Percentiles rank a stretch among this genome's conserved stretches.
Conservation (phyloP, 2,797 vertebrate genomes). For the Eidolon dupreanum region DNA sequence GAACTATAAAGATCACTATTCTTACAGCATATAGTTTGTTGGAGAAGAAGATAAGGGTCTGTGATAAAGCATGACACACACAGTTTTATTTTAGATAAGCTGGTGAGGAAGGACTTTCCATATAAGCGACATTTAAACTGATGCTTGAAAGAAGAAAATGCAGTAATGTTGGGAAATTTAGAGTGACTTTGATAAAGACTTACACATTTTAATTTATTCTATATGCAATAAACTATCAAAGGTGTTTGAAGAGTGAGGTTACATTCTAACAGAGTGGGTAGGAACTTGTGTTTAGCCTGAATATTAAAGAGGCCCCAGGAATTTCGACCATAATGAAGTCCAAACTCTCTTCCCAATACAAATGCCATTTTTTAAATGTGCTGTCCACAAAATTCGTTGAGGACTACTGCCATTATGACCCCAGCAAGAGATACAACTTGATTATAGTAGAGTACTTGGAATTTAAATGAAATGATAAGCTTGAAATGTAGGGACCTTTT, state of each 20-base stretch:
- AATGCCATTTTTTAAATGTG: not conserved
- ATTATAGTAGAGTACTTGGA: not conserved
- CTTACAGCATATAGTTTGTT: not conserved
- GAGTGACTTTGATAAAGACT: not conserved
- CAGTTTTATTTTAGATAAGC: not conserved
- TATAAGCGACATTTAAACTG: not conserved
- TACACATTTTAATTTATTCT: not conserved
- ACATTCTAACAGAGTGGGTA: not conserved
- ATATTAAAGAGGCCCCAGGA: not conserved
- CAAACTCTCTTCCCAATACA: not conserved
- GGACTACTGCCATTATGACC: not conserved
- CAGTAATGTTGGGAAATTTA: not conserved
- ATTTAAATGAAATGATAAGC: not conserved
- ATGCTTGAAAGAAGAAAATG: not conserved
- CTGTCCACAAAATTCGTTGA: not conserved
- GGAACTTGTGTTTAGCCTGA: not conserved
- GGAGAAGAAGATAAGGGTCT: not conserved
- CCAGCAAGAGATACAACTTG: not conserved
- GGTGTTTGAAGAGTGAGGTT: not conserved
- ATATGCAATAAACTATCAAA: not conserved
- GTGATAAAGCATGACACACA: not conserved
- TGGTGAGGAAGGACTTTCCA: not conserved
- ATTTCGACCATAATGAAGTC: not conserved
- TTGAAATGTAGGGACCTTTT: not conserved
- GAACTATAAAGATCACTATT: not conserved